These are phyloP conservation scores for Cantharis rufa DNA, from an alignment of 2,888 invertebrate genomes.

Conservation along the genomic window DNA sequence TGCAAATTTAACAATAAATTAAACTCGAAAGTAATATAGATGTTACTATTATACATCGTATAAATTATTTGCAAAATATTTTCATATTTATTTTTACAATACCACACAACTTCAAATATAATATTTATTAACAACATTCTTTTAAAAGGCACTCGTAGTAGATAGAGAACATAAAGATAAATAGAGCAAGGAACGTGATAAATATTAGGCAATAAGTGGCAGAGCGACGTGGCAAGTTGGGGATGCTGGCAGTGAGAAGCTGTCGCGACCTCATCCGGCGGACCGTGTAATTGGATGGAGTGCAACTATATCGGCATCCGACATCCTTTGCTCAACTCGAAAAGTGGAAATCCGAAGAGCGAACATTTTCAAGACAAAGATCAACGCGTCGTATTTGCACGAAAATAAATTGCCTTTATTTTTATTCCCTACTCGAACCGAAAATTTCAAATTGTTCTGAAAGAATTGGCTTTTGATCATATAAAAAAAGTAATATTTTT, in stretches of 20 bases:
- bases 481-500: background rate
- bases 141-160: background rate
- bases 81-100: background rate
- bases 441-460: background rate
- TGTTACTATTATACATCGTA: background rate
- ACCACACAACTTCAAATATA: background rate
- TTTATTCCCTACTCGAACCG: background rate
- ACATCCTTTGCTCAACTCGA: conserved; percentile 34
- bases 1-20: conserved; percentile 2
- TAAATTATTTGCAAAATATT: background rate
- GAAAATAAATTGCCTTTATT: conserved; percentile 21
- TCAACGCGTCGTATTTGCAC: conserved; percentile 31
- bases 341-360: conserved; percentile 35
- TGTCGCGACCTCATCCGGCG: conserved; percentile 54
- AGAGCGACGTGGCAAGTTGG: conserved; percentile 48
- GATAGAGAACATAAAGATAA: conserved; percentile 4
- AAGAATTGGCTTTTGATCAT: conserved; percentile 10
- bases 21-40: background rate
- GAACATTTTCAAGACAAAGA: conserved; percentile 35
- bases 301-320: conserved; percentile 47
- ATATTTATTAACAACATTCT: background rate
- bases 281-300: conserved; percentile 55
- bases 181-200: conserved; percentile 43
- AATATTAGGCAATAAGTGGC: conserved; percentile 52
- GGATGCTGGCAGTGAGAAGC: conserved; percentile 50